Base-by-base conservation (phyloP, 2,888 invertebrate genomes). In the Acleris sparsana region DNA sequence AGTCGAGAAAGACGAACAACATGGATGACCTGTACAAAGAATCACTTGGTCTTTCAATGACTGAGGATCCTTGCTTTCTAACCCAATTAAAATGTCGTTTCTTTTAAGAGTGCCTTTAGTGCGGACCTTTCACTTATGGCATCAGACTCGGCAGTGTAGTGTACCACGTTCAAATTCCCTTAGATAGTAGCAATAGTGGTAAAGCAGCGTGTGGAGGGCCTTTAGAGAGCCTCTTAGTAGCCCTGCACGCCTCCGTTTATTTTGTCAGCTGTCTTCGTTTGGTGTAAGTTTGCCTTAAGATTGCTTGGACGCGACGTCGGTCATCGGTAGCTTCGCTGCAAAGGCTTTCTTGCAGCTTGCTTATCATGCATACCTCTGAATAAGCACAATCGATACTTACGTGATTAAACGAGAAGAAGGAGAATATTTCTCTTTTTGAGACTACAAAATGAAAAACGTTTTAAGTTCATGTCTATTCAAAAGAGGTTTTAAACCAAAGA, bases 181-280 rank as follows among this genome's bases (percentile, higher is more conserved):
- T 11, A 9, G 20, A 49, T 49, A 49, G 22, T 9, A 9, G 1
- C 5, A 13, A 11, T 13, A 17, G 46, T 62, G 66, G 66, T 61
- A 62, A 48, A 52, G 17, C 49, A 49, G 43, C 56, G 57, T 18
- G 16, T 44, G 43, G 46, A 25, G 39, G 52, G 20, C 48, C 33
- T 43, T 22, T 16, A 72, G 82, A 82, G 77, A 66, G 88, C 89
- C 89, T 88, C 81, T 86, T 79, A 81, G 89, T 91, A 89, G 88
- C 86, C 84, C 77, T 91, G 92, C 92, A 92, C 92, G 92, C 92
- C 86, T 87, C 83, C 73, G 79, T 89, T 90, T 90, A 84, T 89
- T 89, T 90, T 87, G 72, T 80, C 80, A 79, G 86, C 84, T 84
- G 82, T 83, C 79, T 80, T 82, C 80, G 80, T 80, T 62, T 49